phyloP scores from a whole-genome alignment of 1,140 invertebrate genomes.

The Frieseomelitta varia region DNA sequence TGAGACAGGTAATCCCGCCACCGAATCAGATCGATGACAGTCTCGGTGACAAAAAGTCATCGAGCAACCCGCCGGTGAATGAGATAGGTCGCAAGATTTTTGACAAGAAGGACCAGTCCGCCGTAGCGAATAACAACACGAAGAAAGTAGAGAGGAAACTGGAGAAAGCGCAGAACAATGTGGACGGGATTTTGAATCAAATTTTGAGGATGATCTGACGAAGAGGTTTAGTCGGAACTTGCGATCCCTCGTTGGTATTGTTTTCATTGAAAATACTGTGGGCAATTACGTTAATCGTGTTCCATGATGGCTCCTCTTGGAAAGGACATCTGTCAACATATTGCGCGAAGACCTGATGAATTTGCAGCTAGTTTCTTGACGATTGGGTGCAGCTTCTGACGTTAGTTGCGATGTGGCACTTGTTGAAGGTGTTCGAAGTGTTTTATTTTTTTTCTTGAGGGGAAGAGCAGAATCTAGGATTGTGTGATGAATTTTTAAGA shows the following conservation, averaged over 20 bases:
- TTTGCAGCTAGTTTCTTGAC: not conserved
- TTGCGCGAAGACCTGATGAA: not conserved
- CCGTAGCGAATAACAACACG: not conserved
- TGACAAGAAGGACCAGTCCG: not conserved
- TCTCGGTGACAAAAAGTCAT: not conserved
- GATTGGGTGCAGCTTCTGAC: not conserved
- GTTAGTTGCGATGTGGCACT: not conserved
- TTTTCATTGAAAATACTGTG: not conserved
- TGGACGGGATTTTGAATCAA: slow-evolving; percentile 48
- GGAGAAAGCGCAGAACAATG: slow-evolving; percentile 47
- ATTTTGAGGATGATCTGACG: slow-evolving; percentile 8
- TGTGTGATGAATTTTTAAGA: not conserved
- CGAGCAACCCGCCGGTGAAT: not conserved
- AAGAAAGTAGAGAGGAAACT: slow-evolving; percentile 40
- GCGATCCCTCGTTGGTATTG: not conserved
- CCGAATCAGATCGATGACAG: slow-evolving; percentile 18
- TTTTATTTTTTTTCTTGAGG: not conserved
- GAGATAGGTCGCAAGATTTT: not conserved
- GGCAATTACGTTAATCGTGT: not conserved
- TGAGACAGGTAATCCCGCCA: slow-evolving; percentile 46
- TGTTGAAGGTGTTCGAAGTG: not conserved
- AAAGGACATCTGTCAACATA: not conserved
- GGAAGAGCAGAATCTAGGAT: not conserved
- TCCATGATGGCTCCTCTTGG: not conserved
- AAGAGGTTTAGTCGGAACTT: not conserved